Evolutionary conservation across 2,888 invertebrate genomes (phyloP), one percentile per base, ranked within the genome.

Genomic region (Antitype chi): DNA sequence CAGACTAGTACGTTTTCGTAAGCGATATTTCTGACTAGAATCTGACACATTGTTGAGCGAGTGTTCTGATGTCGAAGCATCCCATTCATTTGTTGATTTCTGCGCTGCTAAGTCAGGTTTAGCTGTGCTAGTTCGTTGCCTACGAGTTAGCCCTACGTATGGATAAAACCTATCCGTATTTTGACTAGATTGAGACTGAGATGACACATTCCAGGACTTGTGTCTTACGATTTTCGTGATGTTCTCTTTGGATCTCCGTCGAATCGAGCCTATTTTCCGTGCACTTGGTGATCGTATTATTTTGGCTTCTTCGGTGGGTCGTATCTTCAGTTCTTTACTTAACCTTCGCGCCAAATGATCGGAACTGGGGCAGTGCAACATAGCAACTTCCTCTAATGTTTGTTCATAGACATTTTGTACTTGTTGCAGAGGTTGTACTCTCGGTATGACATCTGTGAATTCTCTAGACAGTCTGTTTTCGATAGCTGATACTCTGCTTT

Each of bases 251-350:
- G 98, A 98, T 71, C 98, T 96, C 67, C 98, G 96, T 89, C 98
- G 95, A 85, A 98, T 97, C 15, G 97, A 97, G 32, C 98, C 98
- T 78, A 98, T 98, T 97, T 98, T 98, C 70, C 98, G 96, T 2
- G 98, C 98, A 91, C 98, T 98, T 0, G 98, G 98, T 0, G 98
- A 98, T 84, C 98, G 95, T 80, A 98, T 98, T 13, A 98, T 97
- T 89, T 98, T 98, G 70, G 97, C 97, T 88, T 98, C 98, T 55
- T 97, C 96, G 78, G 97, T 98, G 64, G 97, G 97, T 76, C 98
- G 95, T 75, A 98, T 98, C 91, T 98, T 98, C 64, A 98, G 92
- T 91, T 98, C 98, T 89, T 97, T 97, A 87, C 98, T 98, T 62
- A 98, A 94, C 78, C 98, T 96, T 78, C 97, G 97, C 5, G 98